These are phyloP conservation scores for Mola mola DNA, from an alignment of 2,113 vertebrate genomes.

Conservation along the genomic window DNA sequence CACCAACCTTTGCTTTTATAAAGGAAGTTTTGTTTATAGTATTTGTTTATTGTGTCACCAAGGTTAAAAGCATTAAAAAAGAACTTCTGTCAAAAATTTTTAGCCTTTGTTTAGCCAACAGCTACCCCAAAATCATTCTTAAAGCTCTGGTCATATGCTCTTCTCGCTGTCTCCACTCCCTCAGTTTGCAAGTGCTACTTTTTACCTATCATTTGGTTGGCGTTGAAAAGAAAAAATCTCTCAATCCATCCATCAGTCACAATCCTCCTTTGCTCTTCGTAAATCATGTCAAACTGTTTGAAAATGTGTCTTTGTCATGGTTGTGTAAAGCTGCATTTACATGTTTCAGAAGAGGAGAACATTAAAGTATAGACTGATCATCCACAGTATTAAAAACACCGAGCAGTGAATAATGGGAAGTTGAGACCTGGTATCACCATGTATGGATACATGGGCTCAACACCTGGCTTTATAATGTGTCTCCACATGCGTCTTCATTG, in stretches of 20 bases:
- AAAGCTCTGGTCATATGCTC: conserved; percentile 18
- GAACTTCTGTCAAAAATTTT: not conserved
- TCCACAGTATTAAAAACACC: too few relatives aligned
- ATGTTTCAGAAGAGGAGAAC: conserved; percentile 9
- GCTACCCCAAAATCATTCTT: conserved; percentile 12
- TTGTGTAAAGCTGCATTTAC: conserved; percentile 31
- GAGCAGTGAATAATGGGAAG: too few relatives aligned
- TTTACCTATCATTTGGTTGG: conserved; percentile 65
- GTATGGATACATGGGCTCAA: too few relatives aligned
- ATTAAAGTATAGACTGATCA: too few relatives aligned
- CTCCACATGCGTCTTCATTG: too few relatives aligned
- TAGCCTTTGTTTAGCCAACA: conserved; percentile 3
- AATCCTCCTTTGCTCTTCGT: conserved; percentile 22
- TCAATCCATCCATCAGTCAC: conserved; percentile 47
- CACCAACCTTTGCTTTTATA: too few relatives aligned
- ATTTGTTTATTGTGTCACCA: not conserved
- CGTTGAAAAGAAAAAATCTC: conserved; percentile 38
- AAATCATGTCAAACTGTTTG: conserved; percentile 26
- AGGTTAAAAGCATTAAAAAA: not conserved
- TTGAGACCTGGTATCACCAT: too few relatives aligned
- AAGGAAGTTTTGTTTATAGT: too few relatives aligned
- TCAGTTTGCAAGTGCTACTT: conserved; percentile 40
- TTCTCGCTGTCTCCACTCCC: conserved; percentile 29
- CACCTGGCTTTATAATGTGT: too few relatives aligned
- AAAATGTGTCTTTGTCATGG: conserved; percentile 34